These are phyloP conservation scores for Paragorgia papillata DNA, from an alignment of 92 coral and sea anemone genomes.

Conservation along the genomic window DNA sequence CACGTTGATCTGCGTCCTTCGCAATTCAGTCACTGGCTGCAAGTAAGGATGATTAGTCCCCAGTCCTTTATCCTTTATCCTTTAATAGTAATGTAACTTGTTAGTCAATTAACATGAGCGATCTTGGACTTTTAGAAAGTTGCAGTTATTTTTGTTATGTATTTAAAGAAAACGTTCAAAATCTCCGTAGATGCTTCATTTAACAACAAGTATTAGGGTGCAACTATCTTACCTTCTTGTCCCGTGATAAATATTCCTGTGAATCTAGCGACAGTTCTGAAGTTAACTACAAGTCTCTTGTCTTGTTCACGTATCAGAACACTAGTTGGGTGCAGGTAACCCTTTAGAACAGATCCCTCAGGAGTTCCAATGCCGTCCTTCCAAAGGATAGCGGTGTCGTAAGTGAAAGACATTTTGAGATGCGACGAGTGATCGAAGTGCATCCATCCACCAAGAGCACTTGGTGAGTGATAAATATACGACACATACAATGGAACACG, in stretches of 20 bases:
- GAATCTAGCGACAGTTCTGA: conserved; percentile 91
- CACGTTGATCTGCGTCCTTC: too few species aligned
- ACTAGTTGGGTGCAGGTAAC: conserved; percentile 84
- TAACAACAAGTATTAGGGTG: too few species aligned
- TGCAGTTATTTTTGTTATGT: too few species aligned
- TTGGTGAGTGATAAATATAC: conserved; percentile 76
- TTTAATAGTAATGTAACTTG: too few species aligned
- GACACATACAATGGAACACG: conserved; percentile 93
- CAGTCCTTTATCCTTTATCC: too few species aligned
- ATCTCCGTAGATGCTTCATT: too few species aligned
- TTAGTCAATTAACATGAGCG: too few species aligned
- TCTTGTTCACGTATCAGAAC: conserved; percentile 76
- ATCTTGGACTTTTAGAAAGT: too few species aligned
- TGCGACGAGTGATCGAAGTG: conserved; percentile 89
- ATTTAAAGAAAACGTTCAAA: too few species aligned
- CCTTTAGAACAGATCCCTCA: conserved; percentile 75
- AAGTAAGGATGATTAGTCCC: too few species aligned
- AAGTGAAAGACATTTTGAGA: conserved; percentile 83
- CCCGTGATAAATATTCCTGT: conserved; percentile 74
- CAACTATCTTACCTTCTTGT: conserved; percentile 67
- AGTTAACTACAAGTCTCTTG: conserved; percentile 85
- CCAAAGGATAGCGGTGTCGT: conserved; percentile 94
- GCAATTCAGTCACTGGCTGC: too few species aligned
- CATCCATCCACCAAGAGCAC: conserved; percentile 77
- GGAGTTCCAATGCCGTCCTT: conserved; percentile 96